These are phyloP conservation scores for Phyto melanocephala DNA, from an alignment of 2,888 invertebrate species.

Conservation along the genomic window DNA sequence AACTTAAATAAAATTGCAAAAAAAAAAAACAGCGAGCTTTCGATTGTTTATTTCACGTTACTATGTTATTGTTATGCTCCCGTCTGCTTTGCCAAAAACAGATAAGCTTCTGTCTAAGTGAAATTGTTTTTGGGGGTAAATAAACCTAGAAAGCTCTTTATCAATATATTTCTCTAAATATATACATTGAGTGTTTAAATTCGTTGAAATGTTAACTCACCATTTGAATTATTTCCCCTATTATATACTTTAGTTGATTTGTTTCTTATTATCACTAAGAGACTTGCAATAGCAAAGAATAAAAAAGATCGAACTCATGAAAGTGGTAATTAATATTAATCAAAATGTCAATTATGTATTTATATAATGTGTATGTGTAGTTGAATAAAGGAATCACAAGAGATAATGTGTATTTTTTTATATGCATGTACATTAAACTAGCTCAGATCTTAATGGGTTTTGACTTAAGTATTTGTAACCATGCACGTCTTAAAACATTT, in stretches of 20 bases:
- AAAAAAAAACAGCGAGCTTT: background rate
- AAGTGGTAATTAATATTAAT: conserved; percentile 53
- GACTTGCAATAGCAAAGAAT: background rate
- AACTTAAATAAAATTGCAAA: background rate
- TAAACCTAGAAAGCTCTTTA: conserved; percentile 30
- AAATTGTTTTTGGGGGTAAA: background rate
- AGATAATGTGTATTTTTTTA: conserved; percentile 33
- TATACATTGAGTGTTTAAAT: no score
- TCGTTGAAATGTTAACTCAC: background rate
- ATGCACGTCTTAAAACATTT: no score
- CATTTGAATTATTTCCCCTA: background rate
- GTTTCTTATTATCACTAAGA: conserved; percentile 7
- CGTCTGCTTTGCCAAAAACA: background rate
- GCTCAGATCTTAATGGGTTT: background rate
- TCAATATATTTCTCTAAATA: background rate
- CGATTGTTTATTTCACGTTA: conserved; percentile 43
- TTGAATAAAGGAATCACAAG: background rate
- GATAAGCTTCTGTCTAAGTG: conserved; percentile 18
- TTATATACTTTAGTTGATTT: background rate
- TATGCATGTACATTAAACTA: background rate
- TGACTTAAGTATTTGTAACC: no score
- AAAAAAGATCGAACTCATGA: conserved; percentile 23
- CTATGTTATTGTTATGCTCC: conserved; percentile 39
- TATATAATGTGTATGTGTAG: background rate
- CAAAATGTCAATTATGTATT: conserved; percentile 31